Evolutionary conservation across 2,888 invertebrate genomes (phyloP).

Genomic region (Lacanobia wlatinum): DNA sequence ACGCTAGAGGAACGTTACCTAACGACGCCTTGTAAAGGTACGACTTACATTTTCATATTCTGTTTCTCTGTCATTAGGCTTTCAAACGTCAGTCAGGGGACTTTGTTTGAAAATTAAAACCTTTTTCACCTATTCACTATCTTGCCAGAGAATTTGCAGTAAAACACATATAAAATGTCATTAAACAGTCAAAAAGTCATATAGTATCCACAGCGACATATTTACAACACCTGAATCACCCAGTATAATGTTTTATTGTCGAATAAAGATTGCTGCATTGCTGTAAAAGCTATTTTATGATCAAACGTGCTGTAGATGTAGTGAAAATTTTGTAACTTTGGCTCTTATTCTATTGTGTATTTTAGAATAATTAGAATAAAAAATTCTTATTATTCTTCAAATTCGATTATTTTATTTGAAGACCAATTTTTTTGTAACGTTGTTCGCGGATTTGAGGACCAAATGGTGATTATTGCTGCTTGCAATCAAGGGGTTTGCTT

Average conservation of each 20-base stretch:
- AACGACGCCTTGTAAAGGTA: background rate
- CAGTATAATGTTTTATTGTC: constrained; percentile 52
- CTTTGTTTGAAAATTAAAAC: constrained; percentile 26
- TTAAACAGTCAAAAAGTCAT: constrained; percentile 31
- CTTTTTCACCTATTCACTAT: background rate
- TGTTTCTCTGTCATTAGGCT: background rate
- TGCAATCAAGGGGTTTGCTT: background rate
- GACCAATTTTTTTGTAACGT: too few species aligned
- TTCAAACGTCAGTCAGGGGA: background rate
- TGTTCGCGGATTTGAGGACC: background rate
- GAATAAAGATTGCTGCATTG: constrained; percentile 59
- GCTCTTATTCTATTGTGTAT: background rate
- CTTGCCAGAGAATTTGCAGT: constrained; percentile 4
- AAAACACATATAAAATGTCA: constrained; percentile 29
- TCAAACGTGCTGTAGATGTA: constrained; percentile 27
- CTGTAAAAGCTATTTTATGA: constrained; percentile 57
- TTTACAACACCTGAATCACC: constrained; percentile 53
- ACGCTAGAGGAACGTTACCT: background rate
- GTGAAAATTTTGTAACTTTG: background rate
- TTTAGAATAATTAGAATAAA: too few species aligned
- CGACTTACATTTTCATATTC: constrained; percentile 11
- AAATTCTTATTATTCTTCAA: too few species aligned
- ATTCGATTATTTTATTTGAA: background rate
- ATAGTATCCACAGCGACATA: constrained; percentile 42
- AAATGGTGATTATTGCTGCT: background rate